phyloP scores from a whole-genome alignment of 2,797 vertebrate species.

The Chromobotia macracanthus region DNA sequence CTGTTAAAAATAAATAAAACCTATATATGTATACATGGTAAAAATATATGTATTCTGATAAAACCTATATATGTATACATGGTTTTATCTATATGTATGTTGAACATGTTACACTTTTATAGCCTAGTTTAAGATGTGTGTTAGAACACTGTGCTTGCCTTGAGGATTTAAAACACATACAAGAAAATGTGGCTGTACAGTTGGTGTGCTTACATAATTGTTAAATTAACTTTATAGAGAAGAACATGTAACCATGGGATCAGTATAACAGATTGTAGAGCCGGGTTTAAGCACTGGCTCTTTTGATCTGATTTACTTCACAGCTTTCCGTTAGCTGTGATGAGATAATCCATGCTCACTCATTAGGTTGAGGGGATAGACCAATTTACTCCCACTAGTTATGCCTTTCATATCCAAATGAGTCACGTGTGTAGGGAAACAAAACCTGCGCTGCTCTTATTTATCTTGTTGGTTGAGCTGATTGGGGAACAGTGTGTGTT shows the following conservation, averaged over 20 bases:
- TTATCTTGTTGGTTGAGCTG: constrained; percentile 13
- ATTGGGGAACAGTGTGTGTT: constrained; percentile 20
- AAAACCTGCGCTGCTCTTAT: neutral
- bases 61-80: too few relatives aligned
- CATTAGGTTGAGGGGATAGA: constrained; percentile 6
- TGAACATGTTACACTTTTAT: too few relatives aligned
- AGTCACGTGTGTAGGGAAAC: neutral
- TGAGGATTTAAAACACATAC: neutral
- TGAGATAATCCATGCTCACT: constrained; percentile 16
- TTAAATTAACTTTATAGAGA: neutral
- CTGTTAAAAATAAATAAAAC: too few relatives aligned
- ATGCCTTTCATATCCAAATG: constrained; percentile 32
- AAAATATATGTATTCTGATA: too few relatives aligned
- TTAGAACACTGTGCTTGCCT: neutral
- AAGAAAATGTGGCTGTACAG: neutral
- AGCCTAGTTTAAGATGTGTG: too few relatives aligned
- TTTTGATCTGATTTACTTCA: constrained; percentile 15
- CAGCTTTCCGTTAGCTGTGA: neutral
- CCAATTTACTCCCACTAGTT: constrained; percentile 3
- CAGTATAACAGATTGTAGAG: neutral
- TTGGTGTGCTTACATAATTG: neutral
- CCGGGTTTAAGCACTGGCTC: neutral
- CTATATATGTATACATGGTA: too few relatives aligned
- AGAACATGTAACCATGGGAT: neutral
- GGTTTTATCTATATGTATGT: too few relatives aligned